phyloP scores from a whole-genome alignment of 2,113 vertebrate genomes.

The Pelecanoides urinatrix region DNA sequence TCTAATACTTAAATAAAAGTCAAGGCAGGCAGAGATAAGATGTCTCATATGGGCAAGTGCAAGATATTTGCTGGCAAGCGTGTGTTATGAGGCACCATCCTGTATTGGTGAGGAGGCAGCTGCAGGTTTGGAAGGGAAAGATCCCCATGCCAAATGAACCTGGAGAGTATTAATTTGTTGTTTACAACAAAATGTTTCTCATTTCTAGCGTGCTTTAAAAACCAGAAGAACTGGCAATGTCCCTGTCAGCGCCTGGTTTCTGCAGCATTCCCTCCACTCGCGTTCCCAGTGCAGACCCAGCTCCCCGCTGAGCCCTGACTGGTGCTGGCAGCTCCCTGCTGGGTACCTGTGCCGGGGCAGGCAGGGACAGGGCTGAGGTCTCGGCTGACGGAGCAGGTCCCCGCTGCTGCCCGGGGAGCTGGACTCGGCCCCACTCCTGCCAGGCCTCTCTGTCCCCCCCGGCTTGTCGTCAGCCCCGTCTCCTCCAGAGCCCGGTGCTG shows the following conservation, averaged over 20 bases:
- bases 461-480: background rate
- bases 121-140: background rate
- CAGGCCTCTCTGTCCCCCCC: too few species aligned
- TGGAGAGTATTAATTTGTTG: background rate
- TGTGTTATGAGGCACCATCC: background rate
- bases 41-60: background rate
- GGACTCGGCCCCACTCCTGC: background rate
- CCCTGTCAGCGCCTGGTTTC: background rate
- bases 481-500: background rate
- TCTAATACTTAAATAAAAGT: background rate
- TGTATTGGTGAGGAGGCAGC: background rate
- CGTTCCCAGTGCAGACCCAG: background rate
- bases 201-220: background rate
- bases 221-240: background rate
- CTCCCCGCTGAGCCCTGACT: too few species aligned
- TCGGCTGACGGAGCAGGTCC: background rate
- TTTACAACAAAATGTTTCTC: background rate
- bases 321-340: background rate
- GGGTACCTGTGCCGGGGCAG: background rate
- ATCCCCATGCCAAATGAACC: background rate
- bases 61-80: background rate
- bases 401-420: background rate
- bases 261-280: fast-evolving
- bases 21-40: background rate
- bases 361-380: background rate